Conservation (phyloP, 2,797 vertebrate species). For the Semaprochilodus insignis region DNA sequence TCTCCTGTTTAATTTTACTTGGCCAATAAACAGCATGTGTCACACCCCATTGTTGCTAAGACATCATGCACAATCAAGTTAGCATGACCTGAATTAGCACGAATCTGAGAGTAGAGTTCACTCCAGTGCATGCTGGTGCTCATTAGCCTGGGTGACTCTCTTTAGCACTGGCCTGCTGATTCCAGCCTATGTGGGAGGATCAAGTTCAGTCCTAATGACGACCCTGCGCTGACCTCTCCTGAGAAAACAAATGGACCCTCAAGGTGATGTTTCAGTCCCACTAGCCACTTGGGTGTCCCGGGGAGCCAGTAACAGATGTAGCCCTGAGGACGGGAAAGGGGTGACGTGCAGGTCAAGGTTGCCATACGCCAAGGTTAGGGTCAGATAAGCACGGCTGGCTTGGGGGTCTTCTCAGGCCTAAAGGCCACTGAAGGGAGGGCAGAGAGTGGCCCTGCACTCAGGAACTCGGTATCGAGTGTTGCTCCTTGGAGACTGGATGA, state of each 20-base stretch:
- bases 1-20: not conserved
- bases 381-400: conserved; percentile 85
- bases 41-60: not conserved
- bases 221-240: conserved; percentile 79
- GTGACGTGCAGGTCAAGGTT: conserved; percentile 86
- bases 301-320: conserved; percentile 84
- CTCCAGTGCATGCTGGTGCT: conserved; percentile 37
- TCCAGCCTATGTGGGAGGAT: conserved; percentile 77
- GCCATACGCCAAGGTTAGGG: conserved; percentile 89
- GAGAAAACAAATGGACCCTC: conserved; percentile 86
- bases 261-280: conserved; percentile 88
- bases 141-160: conserved; percentile 43
- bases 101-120: conserved; percentile 25
- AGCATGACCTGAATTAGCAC: conserved; percentile 35
- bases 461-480: conserved; percentile 81
- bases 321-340: conserved; percentile 80
- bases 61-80: not conserved
- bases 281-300: conserved; percentile 84
- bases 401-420: conserved; percentile 77
- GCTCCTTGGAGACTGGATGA: conserved; percentile 72
- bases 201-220: conserved; percentile 86
- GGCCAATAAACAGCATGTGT: conserved; percentile 10
- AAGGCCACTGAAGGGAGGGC: conserved; percentile 73
- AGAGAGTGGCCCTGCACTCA: conserved; percentile 54
- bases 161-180: conserved; percentile 70